phyloP scores from a whole-genome alignment of 2,113 vertebrate genomes.

The Ophiodon elongatus region DNA sequence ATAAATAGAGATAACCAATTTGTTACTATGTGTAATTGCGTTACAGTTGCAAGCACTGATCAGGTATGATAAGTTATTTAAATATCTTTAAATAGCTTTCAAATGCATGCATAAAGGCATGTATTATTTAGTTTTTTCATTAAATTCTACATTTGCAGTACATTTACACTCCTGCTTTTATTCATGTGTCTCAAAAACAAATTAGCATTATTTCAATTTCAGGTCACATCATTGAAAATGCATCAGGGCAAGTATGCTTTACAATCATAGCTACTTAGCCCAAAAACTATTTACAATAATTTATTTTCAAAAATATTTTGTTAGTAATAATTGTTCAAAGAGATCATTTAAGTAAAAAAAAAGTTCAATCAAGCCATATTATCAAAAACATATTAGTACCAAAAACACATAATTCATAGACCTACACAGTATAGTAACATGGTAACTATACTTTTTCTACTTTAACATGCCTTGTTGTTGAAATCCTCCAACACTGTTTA shows the following conservation, averaged over 20 bases:
- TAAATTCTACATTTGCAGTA: background rate
- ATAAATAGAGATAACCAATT: background rate
- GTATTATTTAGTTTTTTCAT: background rate
- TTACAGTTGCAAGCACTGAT: background rate
- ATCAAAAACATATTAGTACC: background rate
- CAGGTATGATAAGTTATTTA: background rate
- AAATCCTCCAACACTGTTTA: background rate
- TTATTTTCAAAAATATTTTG: too few species aligned
- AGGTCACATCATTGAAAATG: background rate
- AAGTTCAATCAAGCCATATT: background rate
- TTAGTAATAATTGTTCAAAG: background rate
- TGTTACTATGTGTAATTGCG: background rate
- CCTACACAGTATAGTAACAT: background rate
- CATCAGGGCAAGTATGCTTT: background rate
- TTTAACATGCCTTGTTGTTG: background rate
- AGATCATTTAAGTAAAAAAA: background rate
- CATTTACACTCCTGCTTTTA: background rate
- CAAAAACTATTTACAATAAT: too few species aligned
- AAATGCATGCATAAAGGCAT: background rate
- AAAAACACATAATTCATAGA: background rate
- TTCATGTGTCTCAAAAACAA: background rate
- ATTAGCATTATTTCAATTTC: background rate
- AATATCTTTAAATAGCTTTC: background rate
- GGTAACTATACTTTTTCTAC: background rate
- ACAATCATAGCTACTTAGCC: background rate